Conservation (phyloP, 2,888 invertebrate genomes). For the Sarcophaga rosellei region DNA sequence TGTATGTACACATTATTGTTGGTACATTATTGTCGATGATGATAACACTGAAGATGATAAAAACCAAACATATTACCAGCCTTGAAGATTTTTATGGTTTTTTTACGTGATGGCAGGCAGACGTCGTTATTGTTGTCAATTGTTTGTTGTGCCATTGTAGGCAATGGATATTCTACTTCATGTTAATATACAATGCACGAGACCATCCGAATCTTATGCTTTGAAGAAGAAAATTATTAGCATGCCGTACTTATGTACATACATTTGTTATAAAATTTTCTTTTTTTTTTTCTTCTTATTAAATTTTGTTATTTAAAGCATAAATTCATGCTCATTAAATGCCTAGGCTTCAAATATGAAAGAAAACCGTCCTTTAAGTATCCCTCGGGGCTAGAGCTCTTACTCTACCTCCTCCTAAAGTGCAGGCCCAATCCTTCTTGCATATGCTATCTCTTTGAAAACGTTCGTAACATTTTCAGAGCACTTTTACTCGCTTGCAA, state of each 20-base stretch:
- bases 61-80: constrained; percentile 54
- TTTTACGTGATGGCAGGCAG: constrained; percentile 60
- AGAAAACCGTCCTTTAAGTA: constrained; percentile 33
- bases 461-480: constrained; percentile 26
- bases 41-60: constrained; percentile 17
- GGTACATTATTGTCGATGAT: constrained; percentile 21
- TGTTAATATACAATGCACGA: too few species aligned
- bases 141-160: neutral
- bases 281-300: neutral
- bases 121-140: constrained; percentile 46
- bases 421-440: neutral
- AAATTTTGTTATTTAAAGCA: neutral
- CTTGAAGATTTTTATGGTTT: constrained; percentile 60
- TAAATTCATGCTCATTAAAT: constrained; percentile 43
- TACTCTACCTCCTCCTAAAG: neutral
- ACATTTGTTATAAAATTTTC: too few species aligned
- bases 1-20: constrained; percentile 28
- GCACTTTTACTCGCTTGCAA: constrained; percentile 50
- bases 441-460: neutral
- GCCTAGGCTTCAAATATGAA: neutral
- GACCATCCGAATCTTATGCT: too few species aligned
- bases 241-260: too few species aligned
- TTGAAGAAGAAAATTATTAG: too few species aligned
- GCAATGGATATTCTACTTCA: neutral
- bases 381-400: constrained; percentile 42